Evolutionary conservation across 2,888 invertebrate species (phyloP).

Genomic region (Branchipolynoe longqiensis): DNA sequence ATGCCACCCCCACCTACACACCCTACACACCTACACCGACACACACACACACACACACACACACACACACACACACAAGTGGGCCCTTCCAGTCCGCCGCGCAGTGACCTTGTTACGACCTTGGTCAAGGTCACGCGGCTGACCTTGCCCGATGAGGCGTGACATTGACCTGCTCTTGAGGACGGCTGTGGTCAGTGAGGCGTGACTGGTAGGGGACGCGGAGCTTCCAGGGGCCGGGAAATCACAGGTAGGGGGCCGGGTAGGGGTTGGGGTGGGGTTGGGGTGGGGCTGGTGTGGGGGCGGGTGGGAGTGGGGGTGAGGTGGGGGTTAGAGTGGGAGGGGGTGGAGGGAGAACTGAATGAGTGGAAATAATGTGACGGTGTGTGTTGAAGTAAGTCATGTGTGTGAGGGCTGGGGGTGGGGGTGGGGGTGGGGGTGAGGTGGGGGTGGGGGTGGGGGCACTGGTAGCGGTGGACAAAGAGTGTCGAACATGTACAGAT

Average conservation of each 20-base stretch:
- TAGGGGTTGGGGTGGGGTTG: background rate
- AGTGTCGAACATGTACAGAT: too few species aligned
- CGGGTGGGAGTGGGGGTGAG: background rate
- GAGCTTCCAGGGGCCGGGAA: background rate
- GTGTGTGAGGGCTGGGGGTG: background rate
- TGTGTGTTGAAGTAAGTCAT: too few species aligned
- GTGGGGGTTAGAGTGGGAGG: background rate
- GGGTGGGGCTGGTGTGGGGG: background rate
- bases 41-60: too few species aligned
- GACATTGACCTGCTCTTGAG: conserved; percentile 48
- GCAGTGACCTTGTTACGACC: conserved; percentile 44
- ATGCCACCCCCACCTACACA: too few species aligned
- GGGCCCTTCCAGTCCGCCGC: background rate
- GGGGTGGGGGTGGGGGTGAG: background rate
- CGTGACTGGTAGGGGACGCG: background rate
- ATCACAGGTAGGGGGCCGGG: background rate
- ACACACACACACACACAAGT: too few species aligned
- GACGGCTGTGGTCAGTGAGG: conserved; percentile 12
- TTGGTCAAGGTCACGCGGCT: conserved; percentile 24
- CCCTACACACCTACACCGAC: too few species aligned
- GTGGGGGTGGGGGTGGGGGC: background rate
- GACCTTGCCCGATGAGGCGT: conserved; percentile 54
- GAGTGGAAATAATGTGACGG: too few species aligned
- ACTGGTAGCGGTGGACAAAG: background rate
- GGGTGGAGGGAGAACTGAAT: background rate